phyloP scores from a whole-genome alignment of 1,140 invertebrate species.

The Lepidostoma basale region DNA sequence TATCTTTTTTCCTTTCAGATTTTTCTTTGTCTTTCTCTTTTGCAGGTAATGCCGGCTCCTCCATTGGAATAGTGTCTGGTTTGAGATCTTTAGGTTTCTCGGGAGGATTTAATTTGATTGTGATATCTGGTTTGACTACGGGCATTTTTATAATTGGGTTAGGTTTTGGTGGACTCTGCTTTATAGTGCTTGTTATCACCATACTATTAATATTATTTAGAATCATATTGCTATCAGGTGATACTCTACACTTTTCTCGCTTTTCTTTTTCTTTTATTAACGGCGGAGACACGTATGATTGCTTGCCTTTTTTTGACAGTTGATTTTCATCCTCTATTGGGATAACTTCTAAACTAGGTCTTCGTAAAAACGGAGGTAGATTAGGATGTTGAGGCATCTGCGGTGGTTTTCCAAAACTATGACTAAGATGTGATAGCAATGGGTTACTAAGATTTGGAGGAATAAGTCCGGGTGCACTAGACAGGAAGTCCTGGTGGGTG shows the following conservation, averaged over 20 bases:
- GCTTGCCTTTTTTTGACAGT: conserved; percentile 54
- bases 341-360: conserved; percentile 61
- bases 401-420: conserved; percentile 62
- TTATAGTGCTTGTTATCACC: conserved; percentile 21
- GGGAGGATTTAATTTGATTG: conserved; percentile 60
- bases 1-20: conserved; percentile 67
- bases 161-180: conserved; percentile 50
- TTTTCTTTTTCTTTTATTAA: conserved; percentile 53
- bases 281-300: conserved; percentile 47
- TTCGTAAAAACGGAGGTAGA: conserved; percentile 52
- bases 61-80: conserved; percentile 38
- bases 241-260: conserved; percentile 57
- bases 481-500: conserved; percentile 58
- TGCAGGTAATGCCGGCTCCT: conserved; percentile 43
- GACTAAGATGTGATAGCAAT: conserved; percentile 48
- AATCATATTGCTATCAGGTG: conserved; percentile 59
- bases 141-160: conserved; percentile 57
- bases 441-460: conserved; percentile 54
- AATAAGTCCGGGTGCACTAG: conserved; percentile 54
- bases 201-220: conserved; percentile 55
- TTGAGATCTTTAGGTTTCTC: conserved; percentile 48
- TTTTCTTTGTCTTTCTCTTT: conserved; percentile 61
- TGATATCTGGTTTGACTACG: conserved; percentile 58
- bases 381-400: conserved; percentile 54
- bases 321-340: conserved; percentile 57